Conservation (phyloP, 2,113 vertebrate genomes). For the Dromas ardeola region DNA sequence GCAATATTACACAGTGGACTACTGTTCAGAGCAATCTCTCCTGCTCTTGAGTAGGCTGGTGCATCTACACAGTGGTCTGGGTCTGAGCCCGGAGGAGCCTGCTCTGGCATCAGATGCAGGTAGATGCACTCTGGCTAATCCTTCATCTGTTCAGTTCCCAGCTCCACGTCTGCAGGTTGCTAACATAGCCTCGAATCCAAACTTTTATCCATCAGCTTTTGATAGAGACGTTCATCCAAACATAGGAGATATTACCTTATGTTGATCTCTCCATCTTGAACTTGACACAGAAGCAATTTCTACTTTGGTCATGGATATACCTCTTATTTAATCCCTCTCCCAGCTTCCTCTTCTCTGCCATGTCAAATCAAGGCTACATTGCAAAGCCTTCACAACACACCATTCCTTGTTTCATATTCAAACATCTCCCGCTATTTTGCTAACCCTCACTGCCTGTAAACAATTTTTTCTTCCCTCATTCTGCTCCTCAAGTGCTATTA, state of each 20-base stretch:
- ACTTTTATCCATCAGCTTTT: neutral
- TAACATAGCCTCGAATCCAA: neutral
- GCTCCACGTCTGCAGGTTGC: neutral
- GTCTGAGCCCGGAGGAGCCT: neutral
- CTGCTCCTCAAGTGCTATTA: neutral
- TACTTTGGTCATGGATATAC: neutral
- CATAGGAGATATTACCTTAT: neutral
- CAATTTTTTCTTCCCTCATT: neutral
- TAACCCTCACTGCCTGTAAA: neutral
- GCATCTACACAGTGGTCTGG: neutral
- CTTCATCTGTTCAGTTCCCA: neutral
- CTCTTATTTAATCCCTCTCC: neutral
- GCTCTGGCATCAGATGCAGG: neutral
- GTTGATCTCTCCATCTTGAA: neutral
- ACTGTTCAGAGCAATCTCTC: fast-evolving
- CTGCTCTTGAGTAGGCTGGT: neutral
- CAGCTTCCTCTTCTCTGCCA: neutral
- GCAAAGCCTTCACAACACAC: neutral
- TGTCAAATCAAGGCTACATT: neutral
- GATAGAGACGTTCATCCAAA: neutral
- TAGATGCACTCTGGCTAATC: neutral
- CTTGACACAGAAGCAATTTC: neutral
- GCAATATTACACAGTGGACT: neutral
- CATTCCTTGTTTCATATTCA: neutral
- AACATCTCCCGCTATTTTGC: neutral